A percentile compares a stretch with the other conserved stretches of the same genome.
Evolutionary conservation across 2,113 vertebrate genomes (phyloP).

Genomic region (Colistium nudipinnis): DNA sequence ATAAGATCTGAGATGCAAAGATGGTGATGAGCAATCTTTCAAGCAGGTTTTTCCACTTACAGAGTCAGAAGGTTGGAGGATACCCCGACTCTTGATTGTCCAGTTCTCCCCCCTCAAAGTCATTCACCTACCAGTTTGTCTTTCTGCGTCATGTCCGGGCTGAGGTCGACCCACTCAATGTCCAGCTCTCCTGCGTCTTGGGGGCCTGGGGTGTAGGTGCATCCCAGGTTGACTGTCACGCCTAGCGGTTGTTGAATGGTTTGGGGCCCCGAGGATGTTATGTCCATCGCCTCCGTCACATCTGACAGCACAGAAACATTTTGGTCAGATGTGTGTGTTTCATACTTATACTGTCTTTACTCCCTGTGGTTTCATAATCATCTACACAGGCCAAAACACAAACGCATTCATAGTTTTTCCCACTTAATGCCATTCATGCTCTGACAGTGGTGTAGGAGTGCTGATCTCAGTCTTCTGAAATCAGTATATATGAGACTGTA

Average conservation of each 20-base stretch:
- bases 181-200: slow-evolving; percentile 85
- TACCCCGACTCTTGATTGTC: background rate
- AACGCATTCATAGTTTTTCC: slow-evolving; percentile 33
- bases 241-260: slow-evolving; percentile 83
- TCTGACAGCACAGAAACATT: slow-evolving; percentile 31
- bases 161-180: slow-evolving; percentile 90
- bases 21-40: slow-evolving; percentile 32
- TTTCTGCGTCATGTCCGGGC: slow-evolving; percentile 83
- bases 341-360: background rate
- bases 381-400: slow-evolving; percentile 5
- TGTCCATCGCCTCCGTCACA: slow-evolving; percentile 65
- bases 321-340: background rate
- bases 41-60: slow-evolving; percentile 49
- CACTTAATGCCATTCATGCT: slow-evolving; percentile 57
- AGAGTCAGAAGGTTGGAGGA: background rate
- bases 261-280: slow-evolving; percentile 79
- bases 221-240: slow-evolving; percentile 82
- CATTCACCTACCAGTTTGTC: slow-evolving; percentile 78
- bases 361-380: background rate
- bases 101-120: background rate
- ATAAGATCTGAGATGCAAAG: slow-evolving; percentile 81
- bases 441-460: slow-evolving; percentile 30
- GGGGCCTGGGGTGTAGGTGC: slow-evolving; percentile 81
- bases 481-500: too few species aligned
- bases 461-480: slow-evolving; percentile 67